Base-by-base conservation (phyloP, 2,888 invertebrate genomes). In the Erannis defoliaria region DNA sequence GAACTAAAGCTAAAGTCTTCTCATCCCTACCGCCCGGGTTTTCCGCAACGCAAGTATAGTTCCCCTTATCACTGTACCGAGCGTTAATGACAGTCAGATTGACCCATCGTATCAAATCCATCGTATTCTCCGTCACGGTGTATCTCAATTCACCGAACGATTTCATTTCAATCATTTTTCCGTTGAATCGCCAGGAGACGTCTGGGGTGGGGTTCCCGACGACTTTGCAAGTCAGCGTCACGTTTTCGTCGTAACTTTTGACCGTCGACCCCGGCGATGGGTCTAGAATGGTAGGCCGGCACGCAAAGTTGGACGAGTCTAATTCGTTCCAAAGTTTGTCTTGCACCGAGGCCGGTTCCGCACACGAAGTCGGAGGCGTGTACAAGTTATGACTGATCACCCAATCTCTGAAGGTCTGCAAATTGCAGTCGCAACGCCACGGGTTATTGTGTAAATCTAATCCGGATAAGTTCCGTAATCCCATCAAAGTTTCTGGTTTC, bases 371-470 rank as follows among this genome's bases (percentile, higher is more conserved):
- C 1, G 96, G 95, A 8, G 95, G 94, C 10, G 97, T 96, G 76
- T 97, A 96, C 56, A 98, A 91, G 62, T 96, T 97, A 67, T 94
- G 94, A 69, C 94, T 94, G 56, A 96, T 94, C 62, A 95, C 95
- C 94, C 96, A 97, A 77, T 97, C 95, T 37, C 97, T 94, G 73
- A 98, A 97, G 51, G 94, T 94, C 78, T 96, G 95, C 67, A 98
- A 89, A 72, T 96, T 95, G 82, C 98, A 98, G 77, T 98, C 97
- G 84, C 98, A 98, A 61, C 96, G 94, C 98, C 98, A 98, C 0
- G 96, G 96, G 83, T 98, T 98, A 70, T 96, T 95, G 74, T 95
- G 95, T 42, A 98, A 89, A 73, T 96, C 96, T 37, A 98, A 87
- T 56, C 96, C 96, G 23, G 95, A 94, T 59, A 98, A 90, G 78